phyloP scores from a whole-genome alignment of 2,797 vertebrate species.

The Geotria australis region DNA sequence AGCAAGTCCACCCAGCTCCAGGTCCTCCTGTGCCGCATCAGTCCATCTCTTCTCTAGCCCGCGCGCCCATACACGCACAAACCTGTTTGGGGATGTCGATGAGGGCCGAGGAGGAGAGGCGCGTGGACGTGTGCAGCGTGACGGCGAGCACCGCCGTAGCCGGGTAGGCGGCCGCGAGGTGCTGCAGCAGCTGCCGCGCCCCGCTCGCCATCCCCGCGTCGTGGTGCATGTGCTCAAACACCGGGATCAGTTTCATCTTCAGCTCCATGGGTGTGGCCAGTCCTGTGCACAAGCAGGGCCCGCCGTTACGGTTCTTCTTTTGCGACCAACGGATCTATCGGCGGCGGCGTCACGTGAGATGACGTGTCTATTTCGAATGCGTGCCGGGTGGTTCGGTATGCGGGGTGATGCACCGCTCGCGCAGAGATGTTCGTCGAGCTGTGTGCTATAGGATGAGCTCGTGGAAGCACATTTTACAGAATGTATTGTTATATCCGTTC shows the following conservation, averaged over 20 bases:
- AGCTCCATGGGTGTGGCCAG: constrained; percentile 73
- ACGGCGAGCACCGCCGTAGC: constrained; percentile 86
- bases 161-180: constrained; percentile 66
- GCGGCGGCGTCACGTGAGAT: too few species aligned
- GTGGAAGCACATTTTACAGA: too few species aligned
- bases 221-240: constrained; percentile 93
- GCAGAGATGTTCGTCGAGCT: too few species aligned
- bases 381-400: too few species aligned
- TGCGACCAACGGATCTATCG: too few species aligned
- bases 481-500: too few species aligned
- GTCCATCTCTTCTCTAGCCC: too few species aligned
- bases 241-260: constrained; percentile 82
- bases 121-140: constrained; percentile 75
- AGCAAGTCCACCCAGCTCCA: too few species aligned
- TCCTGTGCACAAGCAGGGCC: constrained; percentile 11
- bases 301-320: neutral
- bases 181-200: constrained; percentile 57
- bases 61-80: neutral
- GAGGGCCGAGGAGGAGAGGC: constrained; percentile 64
- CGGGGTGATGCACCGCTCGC: too few species aligned
- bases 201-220: constrained; percentile 63
- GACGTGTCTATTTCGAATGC: too few species aligned
- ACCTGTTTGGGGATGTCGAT: constrained; percentile 95
- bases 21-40: too few species aligned
- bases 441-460: too few species aligned